Evolutionary conservation across 2,888 invertebrate genomes (phyloP).

Genomic region (Diabrotica balteata): DNA sequence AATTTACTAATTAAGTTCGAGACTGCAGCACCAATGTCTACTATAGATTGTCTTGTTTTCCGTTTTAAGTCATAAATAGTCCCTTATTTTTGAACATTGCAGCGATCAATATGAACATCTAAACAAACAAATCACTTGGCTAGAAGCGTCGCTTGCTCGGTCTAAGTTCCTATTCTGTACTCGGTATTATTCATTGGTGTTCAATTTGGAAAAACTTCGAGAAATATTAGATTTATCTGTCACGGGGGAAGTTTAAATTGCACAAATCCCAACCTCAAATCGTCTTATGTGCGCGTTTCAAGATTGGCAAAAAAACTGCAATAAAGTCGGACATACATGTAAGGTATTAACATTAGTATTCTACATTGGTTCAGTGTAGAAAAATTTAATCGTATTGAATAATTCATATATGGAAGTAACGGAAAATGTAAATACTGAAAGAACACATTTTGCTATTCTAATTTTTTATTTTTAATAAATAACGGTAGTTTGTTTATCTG

Average conservation of each 20-base stretch:
- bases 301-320: slow-evolving; percentile 5
- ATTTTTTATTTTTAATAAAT: too few relatives aligned
- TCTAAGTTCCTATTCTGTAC: slow-evolving; percentile 14
- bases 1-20: too few relatives aligned
- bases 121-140: slow-evolving; percentile 37
- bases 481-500: too few relatives aligned
- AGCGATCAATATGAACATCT: slow-evolving; percentile 24
- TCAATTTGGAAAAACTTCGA: slow-evolving; percentile 30
- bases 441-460: too few relatives aligned
- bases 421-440: too few relatives aligned
- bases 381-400: too few relatives aligned
- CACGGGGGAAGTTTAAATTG: slow-evolving; percentile 27
- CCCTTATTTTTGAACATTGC: slow-evolving; percentile 12
- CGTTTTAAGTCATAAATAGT: slow-evolving; percentile 9
- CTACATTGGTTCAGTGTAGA: too few relatives aligned
- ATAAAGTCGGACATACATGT: slow-evolving; percentile 14
- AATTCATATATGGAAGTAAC: too few relatives aligned
- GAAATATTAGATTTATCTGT: slow-evolving; percentile 34
- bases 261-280: slow-evolving; percentile 27
- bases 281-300: slow-evolving; percentile 20
- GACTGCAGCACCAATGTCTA: too few relatives aligned
- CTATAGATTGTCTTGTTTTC: background rate
- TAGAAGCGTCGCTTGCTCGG: slow-evolving; percentile 19
- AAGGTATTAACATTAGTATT: slow-evolving; percentile 13
- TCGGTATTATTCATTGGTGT: slow-evolving; percentile 28